These are phyloP conservation scores for Torymus aiolomorphi DNA, from an alignment of 2,888 invertebrate species.

Conservation along the genomic window DNA sequence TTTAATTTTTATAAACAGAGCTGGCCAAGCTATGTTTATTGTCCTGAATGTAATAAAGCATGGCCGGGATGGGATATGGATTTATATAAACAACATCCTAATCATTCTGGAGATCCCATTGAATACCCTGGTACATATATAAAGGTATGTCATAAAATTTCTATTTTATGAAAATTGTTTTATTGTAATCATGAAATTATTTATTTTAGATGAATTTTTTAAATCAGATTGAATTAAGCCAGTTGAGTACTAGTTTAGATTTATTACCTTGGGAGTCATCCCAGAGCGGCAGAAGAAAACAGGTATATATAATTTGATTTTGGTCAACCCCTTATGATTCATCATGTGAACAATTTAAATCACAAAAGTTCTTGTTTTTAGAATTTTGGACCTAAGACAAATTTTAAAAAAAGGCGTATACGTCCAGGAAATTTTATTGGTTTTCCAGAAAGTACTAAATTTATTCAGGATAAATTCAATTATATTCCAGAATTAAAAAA, in stretches of 20 bases:
- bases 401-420: slow-evolving; percentile 95
- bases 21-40: slow-evolving; percentile 83
- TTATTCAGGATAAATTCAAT: slow-evolving; percentile 86
- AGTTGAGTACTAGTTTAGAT: slow-evolving; percentile 84
- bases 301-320: slow-evolving; percentile 75
- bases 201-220: slow-evolving; percentile 84
- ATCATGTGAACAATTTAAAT: slow-evolving; percentile 4
- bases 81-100: slow-evolving; percentile 81
- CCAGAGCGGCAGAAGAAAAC: slow-evolving; percentile 96
- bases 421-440: slow-evolving; percentile 88
- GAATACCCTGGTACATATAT: slow-evolving; percentile 83
- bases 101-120: slow-evolving; percentile 80
- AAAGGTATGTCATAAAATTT: slow-evolving; percentile 68
- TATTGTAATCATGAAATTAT: slow-evolving; percentile 21
- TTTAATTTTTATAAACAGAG: slow-evolving; percentile 73
- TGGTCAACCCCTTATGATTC: slow-evolving; percentile 4
- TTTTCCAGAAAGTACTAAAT: slow-evolving; percentile 88
- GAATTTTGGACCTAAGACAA: slow-evolving; percentile 99
- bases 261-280: slow-evolving; percentile 91
- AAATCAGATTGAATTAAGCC: slow-evolving; percentile 81
- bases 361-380: slow-evolving; percentile 67
- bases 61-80: slow-evolving; percentile 85
- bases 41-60: slow-evolving; percentile 85
- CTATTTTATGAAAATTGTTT: slow-evolving; percentile 18
- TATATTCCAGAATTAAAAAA: slow-evolving; percentile 79